phyloP scores from a whole-genome alignment of 2,797 vertebrate species.

The Hapalemur alaotrensis region DNA sequence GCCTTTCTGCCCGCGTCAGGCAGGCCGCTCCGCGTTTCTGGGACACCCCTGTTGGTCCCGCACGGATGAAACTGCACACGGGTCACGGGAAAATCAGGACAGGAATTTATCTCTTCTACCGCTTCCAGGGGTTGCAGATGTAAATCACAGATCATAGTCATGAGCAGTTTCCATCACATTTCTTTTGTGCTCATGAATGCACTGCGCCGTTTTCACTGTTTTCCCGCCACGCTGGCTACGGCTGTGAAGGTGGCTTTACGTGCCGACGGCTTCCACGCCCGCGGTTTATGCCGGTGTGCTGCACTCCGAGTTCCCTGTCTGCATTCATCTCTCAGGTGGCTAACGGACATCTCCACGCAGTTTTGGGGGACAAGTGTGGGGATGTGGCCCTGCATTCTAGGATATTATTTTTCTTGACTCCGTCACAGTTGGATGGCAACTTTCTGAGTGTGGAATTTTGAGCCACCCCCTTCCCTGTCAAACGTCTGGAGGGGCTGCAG shows the following conservation, averaged over 20 bases:
- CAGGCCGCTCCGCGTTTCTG: rapidly evolving
- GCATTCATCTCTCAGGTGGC: rapidly evolving
- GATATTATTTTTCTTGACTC: not conserved
- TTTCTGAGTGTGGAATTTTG: not conserved
- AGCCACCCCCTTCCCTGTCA: not conserved
- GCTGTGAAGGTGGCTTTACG: rapidly evolving
- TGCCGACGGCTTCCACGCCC: rapidly evolving
- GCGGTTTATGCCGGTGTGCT: rapidly evolving
- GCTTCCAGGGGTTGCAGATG: rapidly evolving
- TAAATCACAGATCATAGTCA: rapidly evolving
- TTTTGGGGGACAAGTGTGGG: rapidly evolving
- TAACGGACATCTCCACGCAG: rapidly evolving
- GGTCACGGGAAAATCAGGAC: rapidly evolving
- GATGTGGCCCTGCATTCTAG: rapidly evolving
- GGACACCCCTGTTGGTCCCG: rapidly evolving
- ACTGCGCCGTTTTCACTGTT: rapidly evolving
- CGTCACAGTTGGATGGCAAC: not conserved
- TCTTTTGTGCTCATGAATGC: not conserved
- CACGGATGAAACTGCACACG: not conserved
- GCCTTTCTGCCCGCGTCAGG: rapidly evolving
- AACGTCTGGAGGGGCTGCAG: too few relatives aligned
- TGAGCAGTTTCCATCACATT: rapidly evolving
- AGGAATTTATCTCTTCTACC: rapidly evolving
- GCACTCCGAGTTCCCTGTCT: rapidly evolving
- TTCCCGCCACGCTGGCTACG: rapidly evolving